Evolutionary conservation across 1,140 invertebrate genomes (phyloP).

Genomic region (Cheumatopsyche charites): DNA sequence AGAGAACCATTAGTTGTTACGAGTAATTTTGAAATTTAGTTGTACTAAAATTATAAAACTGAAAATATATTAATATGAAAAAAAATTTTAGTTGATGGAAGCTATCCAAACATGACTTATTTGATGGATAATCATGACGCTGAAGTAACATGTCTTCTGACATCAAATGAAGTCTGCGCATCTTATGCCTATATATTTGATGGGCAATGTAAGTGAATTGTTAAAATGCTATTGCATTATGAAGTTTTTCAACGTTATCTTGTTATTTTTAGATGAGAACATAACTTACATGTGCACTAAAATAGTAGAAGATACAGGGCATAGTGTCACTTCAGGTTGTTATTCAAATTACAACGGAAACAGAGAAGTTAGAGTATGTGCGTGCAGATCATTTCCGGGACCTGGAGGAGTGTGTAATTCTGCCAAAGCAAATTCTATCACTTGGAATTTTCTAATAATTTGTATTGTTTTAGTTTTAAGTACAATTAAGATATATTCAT

Average conservation of each 20-base stretch:
- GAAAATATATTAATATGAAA: too few relatives aligned
- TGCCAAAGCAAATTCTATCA: background rate
- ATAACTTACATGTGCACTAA: conserved; percentile 63
- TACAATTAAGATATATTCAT: too few relatives aligned
- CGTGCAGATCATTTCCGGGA: conserved; percentile 53
- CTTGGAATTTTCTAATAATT: background rate
- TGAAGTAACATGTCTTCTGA: conserved; percentile 56
- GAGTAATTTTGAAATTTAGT: too few relatives aligned
- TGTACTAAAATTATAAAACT: too few relatives aligned
- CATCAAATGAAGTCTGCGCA: conserved; percentile 60
- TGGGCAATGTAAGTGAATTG: conserved; percentile 54
- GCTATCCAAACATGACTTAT: conserved; percentile 59
- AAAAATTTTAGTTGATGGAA: conserved; percentile 52
- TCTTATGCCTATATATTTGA: conserved; percentile 60
- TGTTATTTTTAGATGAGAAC: conserved; percentile 57
- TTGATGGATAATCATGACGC: conserved; percentile 56
- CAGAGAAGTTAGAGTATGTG: conserved; percentile 52
- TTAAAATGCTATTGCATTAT: background rate
- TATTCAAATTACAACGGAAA: conserved; percentile 54
- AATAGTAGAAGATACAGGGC: conserved; percentile 52
- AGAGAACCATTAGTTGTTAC: conserved; percentile 60
- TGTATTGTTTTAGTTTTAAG: too few relatives aligned
- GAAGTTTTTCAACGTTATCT: conserved; percentile 25
- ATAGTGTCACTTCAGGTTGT: conserved; percentile 57
- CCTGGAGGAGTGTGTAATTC: conserved; percentile 53